Percentiles rank a stretch among this genome's conserved stretches.
phyloP scores from a whole-genome alignment of 2,797 vertebrate species.

The Megaceryle alcyon region DNA sequence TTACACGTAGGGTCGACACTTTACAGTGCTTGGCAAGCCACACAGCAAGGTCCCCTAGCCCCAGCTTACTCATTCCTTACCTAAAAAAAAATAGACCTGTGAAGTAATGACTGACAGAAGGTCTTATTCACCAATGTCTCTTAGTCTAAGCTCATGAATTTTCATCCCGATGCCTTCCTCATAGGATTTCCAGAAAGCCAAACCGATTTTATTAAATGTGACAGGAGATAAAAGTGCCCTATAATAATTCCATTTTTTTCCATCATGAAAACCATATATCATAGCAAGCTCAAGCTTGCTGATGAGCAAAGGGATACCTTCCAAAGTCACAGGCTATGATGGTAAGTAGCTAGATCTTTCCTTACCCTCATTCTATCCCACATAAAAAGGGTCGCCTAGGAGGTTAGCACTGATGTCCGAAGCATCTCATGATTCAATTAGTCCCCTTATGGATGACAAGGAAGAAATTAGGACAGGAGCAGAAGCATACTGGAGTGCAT shows the following conservation, averaged over 20 bases:
- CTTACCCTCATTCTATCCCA: background rate
- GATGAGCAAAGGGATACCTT: background rate
- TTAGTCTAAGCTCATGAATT: constrained; percentile 20
- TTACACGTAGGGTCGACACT: rapidly evolving
- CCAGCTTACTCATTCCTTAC: background rate
- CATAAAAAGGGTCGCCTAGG: background rate
- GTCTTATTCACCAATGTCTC: background rate
- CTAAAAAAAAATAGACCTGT: background rate
- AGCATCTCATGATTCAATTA: background rate
- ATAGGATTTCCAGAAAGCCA: background rate
- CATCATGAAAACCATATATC: background rate
- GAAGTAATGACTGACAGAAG: background rate
- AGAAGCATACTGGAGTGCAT: background rate
- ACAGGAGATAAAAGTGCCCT: constrained; percentile 26
- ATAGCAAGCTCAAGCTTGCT: background rate
- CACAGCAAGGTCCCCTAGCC: background rate
- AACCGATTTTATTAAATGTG: constrained; percentile 1
- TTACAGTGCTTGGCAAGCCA: background rate
- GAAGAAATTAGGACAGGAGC: background rate
- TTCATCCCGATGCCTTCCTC: background rate
- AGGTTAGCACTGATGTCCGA: background rate
- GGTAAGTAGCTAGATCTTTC: background rate
- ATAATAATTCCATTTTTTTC: constrained; percentile 9
- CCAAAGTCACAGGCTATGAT: background rate
- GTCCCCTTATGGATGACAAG: background rate